Evolutionary conservation across 2,888 invertebrate species (phyloP).

Genomic region (Stomorhina lunata): DNA sequence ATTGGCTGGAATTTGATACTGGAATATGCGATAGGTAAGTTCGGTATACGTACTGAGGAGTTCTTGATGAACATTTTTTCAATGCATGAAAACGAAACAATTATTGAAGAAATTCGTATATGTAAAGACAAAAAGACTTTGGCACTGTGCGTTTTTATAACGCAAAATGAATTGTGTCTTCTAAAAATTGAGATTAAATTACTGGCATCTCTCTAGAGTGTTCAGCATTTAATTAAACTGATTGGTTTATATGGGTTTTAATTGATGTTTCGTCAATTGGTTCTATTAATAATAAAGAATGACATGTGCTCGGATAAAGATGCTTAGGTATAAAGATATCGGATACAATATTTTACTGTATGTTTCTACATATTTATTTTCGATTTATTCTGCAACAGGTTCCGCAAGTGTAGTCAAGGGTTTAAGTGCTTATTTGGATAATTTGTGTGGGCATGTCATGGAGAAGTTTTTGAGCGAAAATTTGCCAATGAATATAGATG

Average conservation of each 20-base stretch:
- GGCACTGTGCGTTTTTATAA: neutral
- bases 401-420: constrained; percentile 92
- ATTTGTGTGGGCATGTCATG: constrained; percentile 85
- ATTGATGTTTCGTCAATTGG: constrained; percentile 38
- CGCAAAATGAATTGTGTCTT: neutral
- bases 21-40: constrained; percentile 90
- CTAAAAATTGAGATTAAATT: constrained; percentile 40
- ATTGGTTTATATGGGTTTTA: constrained; percentile 48
- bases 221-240: constrained; percentile 49
- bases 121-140: too few species aligned
- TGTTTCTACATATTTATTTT: too few species aligned
- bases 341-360: neutral
- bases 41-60: neutral
- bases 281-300: constrained; percentile 25
- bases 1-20: constrained; percentile 97
- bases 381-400: constrained; percentile 80
- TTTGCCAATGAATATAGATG: constrained; percentile 84
- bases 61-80: neutral
- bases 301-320: constrained; percentile 10
- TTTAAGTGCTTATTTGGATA: constrained; percentile 88
- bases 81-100: neutral
- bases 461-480: constrained; percentile 83
- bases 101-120: neutral
- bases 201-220: constrained; percentile 1
- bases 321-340: neutral